Conservation (phyloP, 2,888 invertebrate species). For the Nasonovia ribisnigri region DNA sequence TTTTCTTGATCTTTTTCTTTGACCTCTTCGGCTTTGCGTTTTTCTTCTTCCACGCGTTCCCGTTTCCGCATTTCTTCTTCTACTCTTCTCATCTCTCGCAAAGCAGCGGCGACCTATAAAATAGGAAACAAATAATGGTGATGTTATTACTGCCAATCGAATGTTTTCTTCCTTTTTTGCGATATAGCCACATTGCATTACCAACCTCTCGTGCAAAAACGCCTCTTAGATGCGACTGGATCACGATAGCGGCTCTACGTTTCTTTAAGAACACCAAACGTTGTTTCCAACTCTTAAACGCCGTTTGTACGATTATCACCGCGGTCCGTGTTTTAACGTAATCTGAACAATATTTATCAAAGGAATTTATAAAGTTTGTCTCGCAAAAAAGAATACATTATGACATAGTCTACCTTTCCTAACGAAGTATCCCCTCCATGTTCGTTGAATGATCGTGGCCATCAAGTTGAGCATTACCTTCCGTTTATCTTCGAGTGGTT, state of each 20-base stretch:
- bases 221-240: conserved; percentile 88
- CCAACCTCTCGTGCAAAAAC: conserved; percentile 87
- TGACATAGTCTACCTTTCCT: conserved; percentile 72
- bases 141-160: background rate
- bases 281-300: conserved; percentile 81
- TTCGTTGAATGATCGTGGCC: conserved; percentile 82
- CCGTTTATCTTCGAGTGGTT: conserved; percentile 85
- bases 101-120: conserved; percentile 79
- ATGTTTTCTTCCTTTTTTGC: background rate
- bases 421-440: conserved; percentile 78
- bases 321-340: conserved; percentile 78
- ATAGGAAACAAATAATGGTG: background rate
- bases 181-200: conserved; percentile 68
- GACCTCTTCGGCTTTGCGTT: conserved; percentile 71
- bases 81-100: conserved; percentile 87
- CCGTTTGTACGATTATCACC: conserved; percentile 83
- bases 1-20: conserved; percentile 69
- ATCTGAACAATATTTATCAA: conserved; percentile 70
- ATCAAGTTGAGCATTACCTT: conserved; percentile 79
- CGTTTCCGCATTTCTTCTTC: conserved; percentile 88
- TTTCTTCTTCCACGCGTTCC: conserved; percentile 81
- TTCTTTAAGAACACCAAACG: conserved; percentile 84
- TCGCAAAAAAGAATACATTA: background rate
- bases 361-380: background rate
- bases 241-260: conserved; percentile 86